Percentiles rank a stretch among this genome's conserved stretches.
These are phyloP conservation scores for Epinotia nisella DNA, from an alignment of 2,888 invertebrate genomes.

Conservation along the genomic window DNA sequence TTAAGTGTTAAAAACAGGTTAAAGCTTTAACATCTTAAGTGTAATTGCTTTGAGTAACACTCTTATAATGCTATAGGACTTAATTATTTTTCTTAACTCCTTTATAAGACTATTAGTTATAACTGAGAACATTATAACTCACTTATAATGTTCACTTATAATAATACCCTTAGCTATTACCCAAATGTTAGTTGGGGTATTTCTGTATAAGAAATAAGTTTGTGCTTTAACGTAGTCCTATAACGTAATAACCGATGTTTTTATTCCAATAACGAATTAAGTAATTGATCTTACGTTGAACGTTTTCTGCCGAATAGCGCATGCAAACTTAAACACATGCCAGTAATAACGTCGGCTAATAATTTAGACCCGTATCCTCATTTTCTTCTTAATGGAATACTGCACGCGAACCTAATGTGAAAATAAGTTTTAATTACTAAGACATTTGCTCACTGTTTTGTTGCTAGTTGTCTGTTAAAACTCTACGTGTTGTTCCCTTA, in stretches of 20 bases:
- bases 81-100: too few relatives aligned
- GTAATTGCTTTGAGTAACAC: too few relatives aligned
- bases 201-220: too few relatives aligned
- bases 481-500: neutral
- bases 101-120: too few relatives aligned
- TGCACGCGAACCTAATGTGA: slow-evolving; percentile 67
- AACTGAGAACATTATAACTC: too few relatives aligned
- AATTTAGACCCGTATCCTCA: slow-evolving; percentile 58
- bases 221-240: too few relatives aligned
- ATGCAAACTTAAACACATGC: slow-evolving; percentile 26
- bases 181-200: too few relatives aligned
- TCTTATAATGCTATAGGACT: too few relatives aligned
- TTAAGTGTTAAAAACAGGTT: too few relatives aligned
- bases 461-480: slow-evolving; percentile 23
- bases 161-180: too few relatives aligned
- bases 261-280: neutral
- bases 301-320: neutral
- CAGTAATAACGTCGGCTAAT: slow-evolving; percentile 34
- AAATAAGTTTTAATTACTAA: slow-evolving; percentile 71
- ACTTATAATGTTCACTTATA: too few relatives aligned
- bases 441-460: slow-evolving; percentile 29
- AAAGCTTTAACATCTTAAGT: too few relatives aligned
- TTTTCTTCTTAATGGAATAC: slow-evolving; percentile 58
- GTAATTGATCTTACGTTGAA: neutral
- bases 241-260: neutral